Conservation (phyloP, 2,113 vertebrate species). For the Malurus elegans region DNA sequence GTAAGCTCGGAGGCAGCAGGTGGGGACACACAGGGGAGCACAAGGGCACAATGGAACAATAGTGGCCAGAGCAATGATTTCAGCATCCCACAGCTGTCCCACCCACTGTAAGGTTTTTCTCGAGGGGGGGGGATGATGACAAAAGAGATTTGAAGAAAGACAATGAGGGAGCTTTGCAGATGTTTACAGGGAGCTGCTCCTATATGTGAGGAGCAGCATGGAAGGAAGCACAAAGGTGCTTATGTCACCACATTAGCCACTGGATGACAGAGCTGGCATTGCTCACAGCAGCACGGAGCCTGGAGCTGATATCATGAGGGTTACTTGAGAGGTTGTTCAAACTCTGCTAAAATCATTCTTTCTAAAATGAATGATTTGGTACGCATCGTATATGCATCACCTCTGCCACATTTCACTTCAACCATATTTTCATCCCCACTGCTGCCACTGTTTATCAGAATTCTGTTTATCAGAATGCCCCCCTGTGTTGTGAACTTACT, state of each 20-base stretch:
- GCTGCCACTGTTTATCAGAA: neutral
- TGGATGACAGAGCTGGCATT: neutral
- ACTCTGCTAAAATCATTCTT: neutral
- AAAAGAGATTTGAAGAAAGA: conserved; percentile 49
- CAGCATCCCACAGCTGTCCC: conserved; percentile 8
- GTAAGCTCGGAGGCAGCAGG: neutral
- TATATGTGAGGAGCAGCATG: conserved; percentile 41
- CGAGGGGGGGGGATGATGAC: neutral
- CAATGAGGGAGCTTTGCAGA: conserved; percentile 38
- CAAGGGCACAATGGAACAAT: conserved; percentile 41
- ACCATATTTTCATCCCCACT: neutral
- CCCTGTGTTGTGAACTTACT: neutral
- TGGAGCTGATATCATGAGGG: neutral
- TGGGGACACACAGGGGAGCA: neutral
- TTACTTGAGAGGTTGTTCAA: neutral
- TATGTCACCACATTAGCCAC: conserved; percentile 20
- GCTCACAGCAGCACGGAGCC: neutral
- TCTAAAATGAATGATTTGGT: neutral
- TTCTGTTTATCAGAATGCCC: neutral
- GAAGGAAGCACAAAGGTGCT: conserved; percentile 45
- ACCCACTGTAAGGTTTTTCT: neutral
- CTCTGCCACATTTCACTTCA: neutral
- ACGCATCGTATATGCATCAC: neutral
- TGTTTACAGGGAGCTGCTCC: conserved; percentile 53
- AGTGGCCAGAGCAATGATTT: conserved; percentile 20